Evolutionary conservation across 2,888 invertebrate genomes (phyloP), one percentile per base, ranked within the genome.

Genomic region (Drosophila leonis): DNA sequence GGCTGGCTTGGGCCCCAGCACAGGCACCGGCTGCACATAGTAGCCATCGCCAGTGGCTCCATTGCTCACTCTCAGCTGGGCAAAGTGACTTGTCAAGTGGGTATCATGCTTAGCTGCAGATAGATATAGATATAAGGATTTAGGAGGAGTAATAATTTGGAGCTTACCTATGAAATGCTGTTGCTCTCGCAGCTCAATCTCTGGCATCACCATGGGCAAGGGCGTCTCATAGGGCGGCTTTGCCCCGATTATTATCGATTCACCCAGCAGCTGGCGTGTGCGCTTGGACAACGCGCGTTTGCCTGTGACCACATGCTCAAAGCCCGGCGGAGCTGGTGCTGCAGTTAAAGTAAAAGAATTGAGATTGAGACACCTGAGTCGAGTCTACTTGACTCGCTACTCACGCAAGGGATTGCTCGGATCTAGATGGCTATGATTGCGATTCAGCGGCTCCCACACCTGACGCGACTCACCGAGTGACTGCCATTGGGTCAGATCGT

Each of bases 41-140:
- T 78, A 65, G 1, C 82, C 82, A 52, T 80, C 82, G 3, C 71
- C 78, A 4, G 66, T 81, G 2, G 24, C 13, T 1, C 82, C 80
- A 18, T 76, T 78, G 8, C 7, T 69, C 39, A 80, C 73, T 1
- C 39, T 41, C 44, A 80, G 9, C 27, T 76, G 65, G 0, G 62
- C 39, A 27, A 7, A 6, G 0, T 13, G 24, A n/a, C 24, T 12
- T 0, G 35, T 35, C 15, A 67, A 46, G 33, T 67, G 49, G 0
- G 61, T 64, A 15, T 72, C 81, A 20, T 44, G 31, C 0, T 56
- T 31, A 7, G 39, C 81, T 80, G 12, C 0, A 29, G 18, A 27
- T 18, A 6, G 15, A 37, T 15, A 37, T 37, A 37, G 2, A n/a
- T 37, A 37, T 15, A 35, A 3, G 24, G n/a, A n/a, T n/a, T 24